Percentiles rank a stretch among this genome's conserved stretches.
These are phyloP conservation scores for Electrophaes corylata DNA, from an alignment of 2,888 invertebrate genomes.

Conservation along the genomic window DNA sequence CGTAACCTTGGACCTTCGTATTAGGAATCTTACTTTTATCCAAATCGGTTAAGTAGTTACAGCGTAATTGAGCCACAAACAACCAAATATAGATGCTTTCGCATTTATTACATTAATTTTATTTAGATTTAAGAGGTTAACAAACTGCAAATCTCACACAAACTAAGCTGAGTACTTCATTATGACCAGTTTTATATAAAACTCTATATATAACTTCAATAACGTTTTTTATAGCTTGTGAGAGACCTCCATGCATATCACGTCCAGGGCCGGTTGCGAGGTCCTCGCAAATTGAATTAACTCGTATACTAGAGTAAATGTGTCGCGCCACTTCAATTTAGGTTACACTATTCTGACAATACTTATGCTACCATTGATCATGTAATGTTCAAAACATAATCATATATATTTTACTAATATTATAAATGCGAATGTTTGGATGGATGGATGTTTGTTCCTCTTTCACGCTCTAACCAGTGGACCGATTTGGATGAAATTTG, in stretches of 20 bases:
- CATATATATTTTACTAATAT: too few species aligned
- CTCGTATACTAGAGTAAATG: conserved; percentile 46
- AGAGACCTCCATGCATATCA: conserved; percentile 25
- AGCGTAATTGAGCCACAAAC: too few species aligned
- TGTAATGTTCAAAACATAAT: not conserved
- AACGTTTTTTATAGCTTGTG: conserved; percentile 9
- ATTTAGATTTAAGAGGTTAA: not conserved
- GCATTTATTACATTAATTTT: too few species aligned
- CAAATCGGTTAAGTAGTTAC: too few species aligned
- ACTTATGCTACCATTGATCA: not conserved
- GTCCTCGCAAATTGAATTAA: conserved; percentile 63
- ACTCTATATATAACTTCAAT: not conserved
- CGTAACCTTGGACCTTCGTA: too few species aligned
- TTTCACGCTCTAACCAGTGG: too few species aligned
- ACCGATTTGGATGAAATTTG: too few species aligned
- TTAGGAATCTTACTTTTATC: too few species aligned
- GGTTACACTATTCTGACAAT: conserved; percentile 42
- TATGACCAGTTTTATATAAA: conserved; percentile 5
- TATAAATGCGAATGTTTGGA: too few species aligned
- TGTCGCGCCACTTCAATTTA: conserved; percentile 52
- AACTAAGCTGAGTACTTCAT: not conserved
- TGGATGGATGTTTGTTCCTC: too few species aligned
- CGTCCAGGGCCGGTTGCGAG: conserved; percentile 53
- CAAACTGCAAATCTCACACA: not conserved
- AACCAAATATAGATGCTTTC: too few species aligned